Conservation (phyloP, 2,888 invertebrate species). For the Dysmachus trigonus region DNA sequence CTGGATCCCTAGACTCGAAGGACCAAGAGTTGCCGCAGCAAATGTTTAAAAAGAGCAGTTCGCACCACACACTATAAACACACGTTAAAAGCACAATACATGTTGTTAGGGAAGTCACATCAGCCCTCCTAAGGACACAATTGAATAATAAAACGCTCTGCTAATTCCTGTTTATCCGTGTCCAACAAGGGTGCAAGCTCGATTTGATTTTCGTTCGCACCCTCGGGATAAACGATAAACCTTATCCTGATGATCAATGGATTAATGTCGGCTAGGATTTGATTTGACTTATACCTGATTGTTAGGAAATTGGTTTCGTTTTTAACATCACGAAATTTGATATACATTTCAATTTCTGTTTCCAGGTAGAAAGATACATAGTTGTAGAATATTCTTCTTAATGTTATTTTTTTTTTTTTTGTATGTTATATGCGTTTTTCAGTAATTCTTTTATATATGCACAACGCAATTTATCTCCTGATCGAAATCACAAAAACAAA, state of each 20-base stretch:
- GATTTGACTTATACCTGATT: not conserved
- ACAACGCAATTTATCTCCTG: not conserved
- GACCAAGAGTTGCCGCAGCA: not conserved
- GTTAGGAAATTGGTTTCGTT: not conserved
- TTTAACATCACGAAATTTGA: not conserved
- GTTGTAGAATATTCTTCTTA: too few relatives aligned
- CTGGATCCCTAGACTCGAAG: not conserved
- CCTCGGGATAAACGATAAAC: not conserved
- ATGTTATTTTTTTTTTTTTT: too few relatives aligned
- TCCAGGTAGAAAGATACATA: too few relatives aligned
- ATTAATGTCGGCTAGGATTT: not conserved
- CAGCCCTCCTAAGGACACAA: not conserved
- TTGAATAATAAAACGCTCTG: constrained; percentile 36
- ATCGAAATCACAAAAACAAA: not conserved
- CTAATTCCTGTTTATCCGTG: constrained; percentile 30
- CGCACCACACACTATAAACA: not conserved
- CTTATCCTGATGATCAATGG: not conserved
- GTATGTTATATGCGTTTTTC: too few relatives aligned
- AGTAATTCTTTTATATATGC: not conserved
- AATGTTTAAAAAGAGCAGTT: not conserved
- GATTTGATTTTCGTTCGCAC: constrained; percentile 8
- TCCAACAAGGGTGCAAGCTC: constrained; percentile 14
- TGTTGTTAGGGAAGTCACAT: not conserved
- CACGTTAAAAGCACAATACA: not conserved
- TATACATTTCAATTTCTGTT: not conserved